Conservation (phyloP, 92 coral and sea anemone genomes). For the Zoanthus solanderi region DNA sequence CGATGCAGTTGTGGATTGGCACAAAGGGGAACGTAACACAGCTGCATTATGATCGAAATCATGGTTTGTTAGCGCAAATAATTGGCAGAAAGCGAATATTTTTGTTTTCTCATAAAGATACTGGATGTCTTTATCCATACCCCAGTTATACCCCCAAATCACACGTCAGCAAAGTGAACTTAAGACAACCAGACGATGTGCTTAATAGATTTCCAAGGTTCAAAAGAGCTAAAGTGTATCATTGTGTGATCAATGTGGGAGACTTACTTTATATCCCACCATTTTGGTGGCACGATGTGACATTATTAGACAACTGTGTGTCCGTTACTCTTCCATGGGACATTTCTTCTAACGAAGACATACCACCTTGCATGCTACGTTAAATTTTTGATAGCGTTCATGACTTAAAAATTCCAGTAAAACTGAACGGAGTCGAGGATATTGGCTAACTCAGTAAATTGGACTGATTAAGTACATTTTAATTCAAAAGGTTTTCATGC, state of each 20-base stretch:
- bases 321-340: constrained; percentile 75
- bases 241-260: constrained; percentile 56
- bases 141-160: constrained; percentile 56
- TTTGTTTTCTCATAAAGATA: constrained; percentile 60
- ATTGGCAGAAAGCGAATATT: constrained; percentile 50
- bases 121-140: constrained; percentile 57
- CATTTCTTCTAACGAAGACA: constrained; percentile 47
- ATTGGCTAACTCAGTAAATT: too few relatives aligned
- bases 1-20: constrained; percentile 71
- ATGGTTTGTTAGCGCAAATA: constrained; percentile 60
- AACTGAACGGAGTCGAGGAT: too few relatives aligned
- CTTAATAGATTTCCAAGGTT: constrained; percentile 59
- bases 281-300: constrained; percentile 78
- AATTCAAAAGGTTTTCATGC: too few relatives aligned
- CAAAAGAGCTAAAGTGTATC: constrained; percentile 43
- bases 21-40: constrained; percentile 65
- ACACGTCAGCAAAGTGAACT: constrained; percentile 60
- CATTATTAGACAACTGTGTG: constrained; percentile 62
- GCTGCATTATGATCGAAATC: constrained; percentile 65
- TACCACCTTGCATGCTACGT: constrained; percentile 59
- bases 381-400: neutral
- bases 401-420: neutral
- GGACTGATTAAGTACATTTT: too few relatives aligned
- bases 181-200: constrained; percentile 44
- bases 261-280: constrained; percentile 73